Conservation (phyloP, 2,113 vertebrate species). For the Osmerus mordax region DNA sequence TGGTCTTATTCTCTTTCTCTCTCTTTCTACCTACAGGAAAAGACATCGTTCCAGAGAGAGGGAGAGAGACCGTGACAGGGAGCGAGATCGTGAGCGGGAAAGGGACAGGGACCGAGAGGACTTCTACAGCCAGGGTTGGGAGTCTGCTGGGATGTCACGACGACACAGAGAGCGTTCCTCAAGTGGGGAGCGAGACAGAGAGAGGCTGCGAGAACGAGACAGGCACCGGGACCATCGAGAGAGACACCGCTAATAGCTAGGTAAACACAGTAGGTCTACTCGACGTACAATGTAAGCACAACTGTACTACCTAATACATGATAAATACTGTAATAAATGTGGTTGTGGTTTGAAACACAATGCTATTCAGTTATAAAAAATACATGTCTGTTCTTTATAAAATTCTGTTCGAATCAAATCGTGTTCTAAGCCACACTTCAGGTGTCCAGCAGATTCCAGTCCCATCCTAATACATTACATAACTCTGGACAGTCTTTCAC, state of each 20-base stretch:
- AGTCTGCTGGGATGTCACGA: constrained; percentile 49
- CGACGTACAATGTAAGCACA: no score
- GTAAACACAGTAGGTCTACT: constrained; percentile 35
- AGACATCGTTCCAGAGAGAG: constrained; percentile 53
- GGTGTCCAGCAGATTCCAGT: no score
- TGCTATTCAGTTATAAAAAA: no score
- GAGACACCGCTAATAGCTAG: constrained; percentile 58
- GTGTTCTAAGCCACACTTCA: no score
- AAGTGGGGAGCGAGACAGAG: constrained; percentile 56
- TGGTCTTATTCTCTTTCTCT: neutral
- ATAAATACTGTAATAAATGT: no score
- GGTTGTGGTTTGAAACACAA: no score
- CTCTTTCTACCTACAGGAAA: constrained; percentile 33
- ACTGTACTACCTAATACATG: no score
- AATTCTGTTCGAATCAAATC: no score
- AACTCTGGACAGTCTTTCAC: neutral
- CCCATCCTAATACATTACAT: neutral
- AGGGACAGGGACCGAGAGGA: constrained; percentile 49
- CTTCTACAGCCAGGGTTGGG: constrained; percentile 45
- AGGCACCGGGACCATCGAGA: constrained; percentile 64
- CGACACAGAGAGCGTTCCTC: constrained; percentile 61
- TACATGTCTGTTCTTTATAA: no score
- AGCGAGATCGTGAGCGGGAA: constrained; percentile 25
- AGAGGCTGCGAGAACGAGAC: constrained; percentile 43
- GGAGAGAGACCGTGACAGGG: constrained; percentile 30